phyloP scores from a whole-genome alignment of 2,888 invertebrate genomes.

The Odontothrips loti region DNA sequence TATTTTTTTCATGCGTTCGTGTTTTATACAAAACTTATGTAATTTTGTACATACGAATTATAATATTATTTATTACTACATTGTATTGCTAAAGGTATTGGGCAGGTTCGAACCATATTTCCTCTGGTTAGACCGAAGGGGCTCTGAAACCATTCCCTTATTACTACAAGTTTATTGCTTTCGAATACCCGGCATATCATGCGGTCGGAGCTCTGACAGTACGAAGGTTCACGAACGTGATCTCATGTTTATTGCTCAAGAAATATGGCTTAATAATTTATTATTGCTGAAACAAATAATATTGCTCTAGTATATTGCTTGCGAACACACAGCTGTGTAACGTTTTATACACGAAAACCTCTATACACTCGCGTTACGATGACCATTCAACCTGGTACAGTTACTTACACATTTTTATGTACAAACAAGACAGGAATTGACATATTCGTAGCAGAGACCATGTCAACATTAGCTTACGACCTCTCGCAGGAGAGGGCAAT shows the following conservation, averaged over 20 bases:
- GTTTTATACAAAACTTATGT: not conserved
- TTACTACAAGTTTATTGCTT: conserved; percentile 22
- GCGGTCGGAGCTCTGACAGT: conserved; percentile 14
- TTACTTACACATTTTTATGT: conserved; percentile 16
- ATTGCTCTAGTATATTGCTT: conserved; percentile 8
- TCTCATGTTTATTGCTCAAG: conserved; percentile 7
- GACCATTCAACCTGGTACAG: not conserved
- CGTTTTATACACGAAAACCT: not conserved
- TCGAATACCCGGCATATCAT: conserved; percentile 22
- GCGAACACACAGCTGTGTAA: not conserved
- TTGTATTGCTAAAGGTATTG: conserved; percentile 2
- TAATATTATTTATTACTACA: conserved; percentile 14
- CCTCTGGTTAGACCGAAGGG: not conserved
- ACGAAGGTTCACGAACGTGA: not conserved
- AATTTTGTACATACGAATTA: conserved; percentile 1
- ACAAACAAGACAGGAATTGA: conserved; percentile 25
- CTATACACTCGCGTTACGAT: not conserved
- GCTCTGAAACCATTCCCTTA: not conserved
- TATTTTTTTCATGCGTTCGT: not conserved
- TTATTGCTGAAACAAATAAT: conserved; percentile 21
- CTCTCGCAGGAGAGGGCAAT: not conserved
- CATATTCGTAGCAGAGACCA: conserved; percentile 21
- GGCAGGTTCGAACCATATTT: not conserved
- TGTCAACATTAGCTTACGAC: not conserved
- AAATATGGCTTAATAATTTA: not conserved